Percentiles rank a stretch among this genome's conserved stretches.
Evolutionary conservation across 2,888 invertebrate genomes (phyloP).

Genomic region (Acronicta psi): DNA sequence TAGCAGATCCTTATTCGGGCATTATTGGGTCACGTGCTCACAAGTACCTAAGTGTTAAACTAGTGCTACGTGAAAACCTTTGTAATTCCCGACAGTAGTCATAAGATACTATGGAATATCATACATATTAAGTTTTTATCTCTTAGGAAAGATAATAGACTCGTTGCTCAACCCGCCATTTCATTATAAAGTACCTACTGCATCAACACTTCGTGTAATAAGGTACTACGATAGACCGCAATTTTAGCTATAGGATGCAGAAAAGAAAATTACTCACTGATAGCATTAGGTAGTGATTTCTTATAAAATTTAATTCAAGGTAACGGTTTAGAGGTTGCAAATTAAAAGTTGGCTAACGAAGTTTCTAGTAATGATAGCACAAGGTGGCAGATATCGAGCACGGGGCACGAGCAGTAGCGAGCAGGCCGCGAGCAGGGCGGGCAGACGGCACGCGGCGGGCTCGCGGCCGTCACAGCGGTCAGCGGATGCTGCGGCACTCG

Average conservation of each 20-base stretch:
- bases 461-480: constrained; percentile 57
- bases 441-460: constrained; percentile 19
- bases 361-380: neutral
- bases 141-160: no score
- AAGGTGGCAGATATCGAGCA: constrained; percentile 18
- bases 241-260: no score
- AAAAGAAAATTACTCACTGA: neutral
- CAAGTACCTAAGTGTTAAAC: no score
- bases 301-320: neutral
- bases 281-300: no score
- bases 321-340: neutral
- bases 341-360: constrained; percentile 4
- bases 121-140: no score
- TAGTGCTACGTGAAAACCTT: no score
- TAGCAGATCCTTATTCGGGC: no score
- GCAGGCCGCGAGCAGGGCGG: constrained; percentile 17
- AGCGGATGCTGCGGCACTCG: constrained; percentile 70
- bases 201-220: no score
- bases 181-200: neutral
- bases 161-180: constrained; percentile 12
- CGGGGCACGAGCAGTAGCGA: constrained; percentile 6
- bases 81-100: no score
- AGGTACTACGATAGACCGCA: no score
- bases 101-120: no score
- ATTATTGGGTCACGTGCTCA: no score